Base-by-base conservation (phyloP, 2,888 invertebrate genomes). In the Nomada goodeniana region DNA sequence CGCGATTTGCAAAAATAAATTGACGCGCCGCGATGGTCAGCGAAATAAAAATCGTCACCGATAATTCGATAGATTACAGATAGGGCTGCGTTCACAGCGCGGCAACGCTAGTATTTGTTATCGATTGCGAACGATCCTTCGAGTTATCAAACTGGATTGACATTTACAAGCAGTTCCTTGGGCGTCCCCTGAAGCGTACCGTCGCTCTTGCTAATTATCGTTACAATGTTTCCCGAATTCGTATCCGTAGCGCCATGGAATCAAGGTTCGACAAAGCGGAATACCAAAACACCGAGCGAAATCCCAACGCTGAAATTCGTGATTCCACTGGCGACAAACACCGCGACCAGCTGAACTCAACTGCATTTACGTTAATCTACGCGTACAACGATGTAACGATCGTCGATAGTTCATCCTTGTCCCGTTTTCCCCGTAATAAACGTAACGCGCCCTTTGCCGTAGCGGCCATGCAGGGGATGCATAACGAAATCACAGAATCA, bases 321-420 rank as follows among this genome's bases (percentile, higher is more conserved):
- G 72, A 82, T 88, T 86, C 84, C 82, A 89, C 86, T 80, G 86
- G 84, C 78, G 70, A 47, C 65, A 29, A 63, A 57, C 73, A 61
- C 67, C 23, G 52, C 74, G 75, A 84, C 82, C 84, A 86, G 80
- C 74, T 81, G 68, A 67, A 68, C 76, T 64, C 79, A 67, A 68
- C 76, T 69, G 80, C 80, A 76, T 88, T 88, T 83, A 76, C 47
- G 77, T 86, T 84, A 82, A 81, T 82, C 74, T 73, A 50, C 42
- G 78, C 60, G 67, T 65, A 47, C 75, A 73, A 76, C 42, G 52
- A 65, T 44, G 26, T 26, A 36, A 36, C 59, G 42, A 50, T 61
- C 75, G 61, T 50, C 68, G 26, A 20, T 13, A 9, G 13, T 9
- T 13, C 20, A 23, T 20, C 18, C 44, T 53, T 67, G 18, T 29